phyloP scores from a whole-genome alignment of 2,797 vertebrate genomes.

The Hipposideros larvatus region DNA sequence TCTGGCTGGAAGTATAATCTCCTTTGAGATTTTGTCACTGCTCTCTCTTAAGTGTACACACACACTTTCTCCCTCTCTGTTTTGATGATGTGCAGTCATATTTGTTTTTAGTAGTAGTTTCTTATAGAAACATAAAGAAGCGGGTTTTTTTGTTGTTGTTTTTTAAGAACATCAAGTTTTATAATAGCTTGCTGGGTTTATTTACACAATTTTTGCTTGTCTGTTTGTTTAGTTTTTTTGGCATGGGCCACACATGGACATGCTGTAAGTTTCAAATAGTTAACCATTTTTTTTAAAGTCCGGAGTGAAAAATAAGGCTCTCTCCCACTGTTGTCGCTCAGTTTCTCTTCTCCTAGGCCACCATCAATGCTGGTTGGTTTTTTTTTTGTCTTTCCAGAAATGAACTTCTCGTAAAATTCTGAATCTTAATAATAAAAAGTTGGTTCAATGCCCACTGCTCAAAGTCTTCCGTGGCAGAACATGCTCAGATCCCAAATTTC shows the following conservation, averaged over 20 bases:
- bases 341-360: neutral
- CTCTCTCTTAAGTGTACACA: neutral
- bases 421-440: conserved; percentile 41
- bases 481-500: neutral
- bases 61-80: neutral
- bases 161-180: neutral
- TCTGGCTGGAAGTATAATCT: neutral
- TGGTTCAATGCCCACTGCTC: neutral
- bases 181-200: neutral
- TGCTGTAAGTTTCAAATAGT: neutral
- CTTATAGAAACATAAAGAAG: neutral
- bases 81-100: neutral
- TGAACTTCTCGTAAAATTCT: neutral
- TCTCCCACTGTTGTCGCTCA: neutral
- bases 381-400: conserved; percentile 46
- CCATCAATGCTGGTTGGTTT: neutral
- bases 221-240: neutral
- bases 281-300: neutral
- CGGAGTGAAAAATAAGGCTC: neutral
- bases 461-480: neutral
- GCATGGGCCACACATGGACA: neutral
- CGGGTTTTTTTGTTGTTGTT: neutral
- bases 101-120: conserved; percentile 47
- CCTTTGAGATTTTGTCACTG: neutral
- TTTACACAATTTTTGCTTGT: neutral